A percentile compares a stretch with the other conserved stretches of the same genome.
Evolutionary conservation across 2,113 vertebrate species (phyloP).

Genomic region (Pteropus alecto): DNA sequence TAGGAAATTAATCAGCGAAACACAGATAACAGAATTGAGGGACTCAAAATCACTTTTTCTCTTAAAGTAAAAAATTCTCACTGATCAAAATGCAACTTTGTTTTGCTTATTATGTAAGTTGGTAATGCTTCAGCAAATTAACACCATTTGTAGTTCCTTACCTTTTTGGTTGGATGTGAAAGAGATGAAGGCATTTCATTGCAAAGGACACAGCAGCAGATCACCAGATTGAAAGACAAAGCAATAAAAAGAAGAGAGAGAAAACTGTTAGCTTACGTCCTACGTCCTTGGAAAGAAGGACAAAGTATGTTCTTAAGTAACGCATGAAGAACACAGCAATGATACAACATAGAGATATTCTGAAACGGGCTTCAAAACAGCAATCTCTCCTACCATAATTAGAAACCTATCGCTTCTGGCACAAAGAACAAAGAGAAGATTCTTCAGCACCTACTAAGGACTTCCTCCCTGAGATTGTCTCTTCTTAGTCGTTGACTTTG

Average conservation of each 20-base stretch:
- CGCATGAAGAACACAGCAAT: not conserved
- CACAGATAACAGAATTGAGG: not conserved
- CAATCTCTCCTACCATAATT: not conserved
- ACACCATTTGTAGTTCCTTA: conserved; percentile 17
- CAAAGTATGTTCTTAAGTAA: not conserved
- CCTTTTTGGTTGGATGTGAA: conserved; percentile 44
- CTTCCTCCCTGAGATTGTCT: not conserved
- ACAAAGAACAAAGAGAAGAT: conserved; percentile 16
- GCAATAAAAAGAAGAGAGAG: not conserved
- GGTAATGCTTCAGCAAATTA: not conserved
- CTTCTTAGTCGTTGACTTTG: not conserved
- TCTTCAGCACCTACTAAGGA: not conserved
- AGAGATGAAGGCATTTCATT: conserved; percentile 33
- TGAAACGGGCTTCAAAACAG: not conserved
- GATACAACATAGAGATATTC: not conserved
- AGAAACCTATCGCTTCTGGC: conserved; percentile 21
- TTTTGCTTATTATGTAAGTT: not conserved
- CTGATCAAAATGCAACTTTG: not conserved
- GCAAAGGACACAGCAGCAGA: not conserved
- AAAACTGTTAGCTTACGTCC: not conserved
- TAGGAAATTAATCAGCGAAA: not conserved
- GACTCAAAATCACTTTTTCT: not conserved
- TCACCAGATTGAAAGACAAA: not conserved
- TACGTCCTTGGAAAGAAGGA: conserved; percentile 19
- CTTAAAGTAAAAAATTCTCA: not conserved